A percentile compares a stretch with the other conserved stretches of the same genome.
Evolutionary conservation across 2,888 invertebrate species (phyloP).

Genomic region (Leptarthrus brevirostris): DNA sequence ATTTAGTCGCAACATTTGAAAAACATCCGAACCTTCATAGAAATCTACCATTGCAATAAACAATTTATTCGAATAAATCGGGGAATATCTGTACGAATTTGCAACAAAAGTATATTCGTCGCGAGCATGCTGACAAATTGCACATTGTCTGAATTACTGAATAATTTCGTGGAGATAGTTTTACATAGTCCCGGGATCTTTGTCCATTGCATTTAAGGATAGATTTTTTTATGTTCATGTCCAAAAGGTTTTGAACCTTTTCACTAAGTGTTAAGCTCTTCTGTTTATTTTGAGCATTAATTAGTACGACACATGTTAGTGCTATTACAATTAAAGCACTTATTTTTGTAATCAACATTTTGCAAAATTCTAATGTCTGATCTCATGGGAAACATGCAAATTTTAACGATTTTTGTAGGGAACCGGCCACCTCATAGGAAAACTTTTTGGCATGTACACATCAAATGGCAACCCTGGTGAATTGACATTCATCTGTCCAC

Average conservation of each 20-base stretch:
- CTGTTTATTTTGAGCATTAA: slow-evolving; percentile 62
- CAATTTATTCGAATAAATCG: slow-evolving; percentile 84
- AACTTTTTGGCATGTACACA: no score
- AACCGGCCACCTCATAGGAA: no score
- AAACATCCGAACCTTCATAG: slow-evolving; percentile 98
- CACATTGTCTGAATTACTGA: slow-evolving; percentile 91
- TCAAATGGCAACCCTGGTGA: no score
- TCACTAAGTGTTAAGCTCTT: slow-evolving; percentile 76
- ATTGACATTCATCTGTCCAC: no score
- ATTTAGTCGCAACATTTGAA: slow-evolving; percentile 91
- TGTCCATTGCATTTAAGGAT: slow-evolving; percentile 91
- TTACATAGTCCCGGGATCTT: slow-evolving; percentile 91
- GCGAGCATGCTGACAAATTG: slow-evolving; percentile 94
- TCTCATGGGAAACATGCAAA: no score
- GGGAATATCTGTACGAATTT: slow-evolving; percentile 94
- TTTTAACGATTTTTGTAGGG: no score
- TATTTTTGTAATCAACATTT: background rate
- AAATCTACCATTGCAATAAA: slow-evolving; percentile 99
- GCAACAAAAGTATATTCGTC: slow-evolving; percentile 97
- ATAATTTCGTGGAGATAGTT: slow-evolving; percentile 91
- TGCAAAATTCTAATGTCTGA: background rate
- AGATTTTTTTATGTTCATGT: slow-evolving; percentile 87
- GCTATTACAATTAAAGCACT: slow-evolving; percentile 55
- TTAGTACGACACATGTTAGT: slow-evolving; percentile 58
- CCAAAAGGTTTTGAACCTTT: slow-evolving; percentile 87